Conservation (phyloP, 2,888 invertebrate species). For the Ichneumoninae sp. region DNA sequence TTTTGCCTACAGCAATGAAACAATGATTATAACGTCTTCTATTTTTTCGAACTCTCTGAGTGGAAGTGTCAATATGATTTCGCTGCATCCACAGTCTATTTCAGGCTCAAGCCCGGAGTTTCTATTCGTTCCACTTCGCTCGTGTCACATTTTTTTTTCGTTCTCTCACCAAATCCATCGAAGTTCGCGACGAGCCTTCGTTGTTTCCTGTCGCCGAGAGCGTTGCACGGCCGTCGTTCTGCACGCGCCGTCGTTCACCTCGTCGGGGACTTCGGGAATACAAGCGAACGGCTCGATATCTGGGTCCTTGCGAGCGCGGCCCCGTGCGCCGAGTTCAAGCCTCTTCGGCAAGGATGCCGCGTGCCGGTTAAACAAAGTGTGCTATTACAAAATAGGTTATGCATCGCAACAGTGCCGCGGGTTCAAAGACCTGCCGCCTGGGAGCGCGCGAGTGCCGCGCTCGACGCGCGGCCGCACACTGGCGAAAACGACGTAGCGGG, state of each 20-base stretch:
- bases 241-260: conserved; percentile 12
- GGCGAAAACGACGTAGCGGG: conserved; percentile 81
- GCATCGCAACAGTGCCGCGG: conserved; percentile 81
- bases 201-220: conserved; percentile 38
- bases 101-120: neutral
- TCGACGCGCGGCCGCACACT: conserved; percentile 60
- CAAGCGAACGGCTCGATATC: conserved; percentile 13
- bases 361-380: conserved; percentile 82
- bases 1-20: neutral
- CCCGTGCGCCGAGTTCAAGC: conserved; percentile 33
- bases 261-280: conserved; percentile 14
- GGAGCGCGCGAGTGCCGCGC: conserved; percentile 60
- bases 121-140: conserved; percentile 55
- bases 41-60: neutral
- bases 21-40: neutral
- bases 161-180: conserved; percentile 53
- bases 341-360: conserved; percentile 78
- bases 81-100: conserved; percentile 10
- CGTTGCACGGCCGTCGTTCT: neutral
- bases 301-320: conserved; percentile 48
- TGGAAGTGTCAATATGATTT: conserved; percentile 14
- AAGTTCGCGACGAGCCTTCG: conserved; percentile 12
- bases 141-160: conserved; percentile 29
- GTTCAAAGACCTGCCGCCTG: conserved; percentile 79
- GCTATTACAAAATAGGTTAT: conserved; percentile 84